Evolutionary conservation across 2,888 invertebrate genomes (phyloP), one percentile per base, ranked within the genome.

Genomic region (Uropetala carovei): DNA sequence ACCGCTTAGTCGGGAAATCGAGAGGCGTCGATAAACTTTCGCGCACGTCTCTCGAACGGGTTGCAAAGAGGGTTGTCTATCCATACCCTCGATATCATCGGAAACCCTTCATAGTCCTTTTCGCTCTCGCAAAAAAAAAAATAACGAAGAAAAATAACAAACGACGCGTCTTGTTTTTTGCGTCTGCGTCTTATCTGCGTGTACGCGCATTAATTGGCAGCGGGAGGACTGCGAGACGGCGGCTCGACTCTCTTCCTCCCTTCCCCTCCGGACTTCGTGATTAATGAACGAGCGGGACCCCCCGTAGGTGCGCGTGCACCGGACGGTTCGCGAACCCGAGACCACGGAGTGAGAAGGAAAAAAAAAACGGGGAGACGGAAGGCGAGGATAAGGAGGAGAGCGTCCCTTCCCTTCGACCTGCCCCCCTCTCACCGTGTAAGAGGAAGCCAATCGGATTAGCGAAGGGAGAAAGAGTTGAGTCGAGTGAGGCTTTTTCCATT

Each of bases 241-340:
- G 11, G 68, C 1, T 16, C 11, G n/a, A 0, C 4, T n/a, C 27
- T 43, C 43, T 43, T n/a, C 43, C 43, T 43, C 43, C 83, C 30
- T n/a, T n/a, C n/a, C n/a, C 30, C 43, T 9, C 4, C 18, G n/a
- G 83, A 43, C 27, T 11, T n/a, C 89, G 43, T 89, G 89, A 89
- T 89, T 89, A 89, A 89, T 89, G 64, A 89, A 68, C 64, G 83
- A 57, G 83, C 57, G 30, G 89, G 3, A 68, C 56, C 18, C 68
- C 64, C 8, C n/a, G 30, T 83, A 43, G 30, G 43, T 43, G 27
- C 82, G n/a, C 43, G 43, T 82, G 30, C 30, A 43, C 14, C 83
- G 57, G 18, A 0, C 83, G 56, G 43, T 56, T 43, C 30, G 10
- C 83, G 83, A 43, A 83, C 83, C 83, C 43, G 83, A 56, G 83